Base-by-base conservation (phyloP, 2,888 invertebrate species). In the Nomada ruficornis region DNA sequence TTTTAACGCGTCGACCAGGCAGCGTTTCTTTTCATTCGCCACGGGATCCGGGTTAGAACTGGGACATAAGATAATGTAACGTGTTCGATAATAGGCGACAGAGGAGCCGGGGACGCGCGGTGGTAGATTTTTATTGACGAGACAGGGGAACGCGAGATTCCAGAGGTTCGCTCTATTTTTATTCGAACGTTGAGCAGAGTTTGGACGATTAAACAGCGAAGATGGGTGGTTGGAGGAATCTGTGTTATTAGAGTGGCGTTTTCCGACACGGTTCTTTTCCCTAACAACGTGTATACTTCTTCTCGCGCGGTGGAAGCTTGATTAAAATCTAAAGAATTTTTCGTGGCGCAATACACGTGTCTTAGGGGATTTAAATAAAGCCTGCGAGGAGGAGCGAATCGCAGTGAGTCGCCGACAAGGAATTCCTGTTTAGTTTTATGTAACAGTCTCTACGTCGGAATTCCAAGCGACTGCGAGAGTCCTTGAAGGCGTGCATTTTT, bases 1-100 rank as follows among this genome's bases (percentile, higher is more conserved):
- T 72, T 68, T 71, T 63, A 50, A 77, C 69, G 82, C 26, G 70
- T 82, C 77, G 55, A 55, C 72, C 76, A 20, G 23, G 13, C 29
- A 2, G 11, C 23, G 64, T 76, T 82, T 54, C 62, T 67, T 75
- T 75, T n/a, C 29, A 5, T 23, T 13, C 18, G 36, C 26, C 23
- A 5, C 5, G 20, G 13, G 42, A 29, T 13, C 60, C 26, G 20
- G 44, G 47, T 44, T 60, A 47, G 47, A 23, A 29, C 26, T 62
- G 42, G 42, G 57, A 75, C 52, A 29, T 54, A 62, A 70, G 65
- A 52, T 64, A 44, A 0, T 13, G 36, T 3, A 11, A 36, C 72
- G 18, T 52, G 57, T 23, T 36, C 36, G 36, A 36, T 36, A 36
- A 36, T 7, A 36, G 36, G 7, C 36, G 36, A 5, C 36, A 36